Evolutionary conservation across 2,888 invertebrate genomes (phyloP), one percentile per base, ranked within the genome.

Genomic region (Cinara cedri): DNA sequence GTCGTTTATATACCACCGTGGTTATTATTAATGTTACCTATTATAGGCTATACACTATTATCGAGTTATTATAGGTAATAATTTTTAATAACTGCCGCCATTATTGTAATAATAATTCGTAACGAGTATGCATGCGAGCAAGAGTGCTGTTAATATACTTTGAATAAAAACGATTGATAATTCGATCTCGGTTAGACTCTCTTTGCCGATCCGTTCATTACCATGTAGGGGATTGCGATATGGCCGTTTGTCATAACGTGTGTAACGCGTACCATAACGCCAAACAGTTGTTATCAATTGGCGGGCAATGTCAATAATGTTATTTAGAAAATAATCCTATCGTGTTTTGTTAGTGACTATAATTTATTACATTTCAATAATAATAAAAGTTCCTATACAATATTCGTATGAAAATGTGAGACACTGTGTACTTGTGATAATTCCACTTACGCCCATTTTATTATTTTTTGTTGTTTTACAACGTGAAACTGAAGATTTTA

Each of bases 141-240:
- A n/a, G n/a, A n/a, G n/a, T n/a, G n/a, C n/a, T n/a, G n/a, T n/a
- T n/a, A n/a, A n/a, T n/a, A n/a, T n/a, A n/a, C n/a, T n/a, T n/a
- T n/a, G n/a, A n/a, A n/a, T n/a, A n/a, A n/a, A n/a, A n/a, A n/a
- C n/a, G n/a, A n/a, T n/a, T n/a, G n/a, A n/a, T n/a, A 49, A 34
- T 63, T 65, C n/a, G 11, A 51, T 57, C 6, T 57, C 44, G 16
- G 24, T 24, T 57, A 8, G n/a, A 0, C 34, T 11, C 57, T 70
- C 2, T 11, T 44, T n/a, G n/a, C 2, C 19, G 24, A 57, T 46
- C 24, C n/a, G 21, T 44, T 24, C 42, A 16, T 71, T 13, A 57
- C 44, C 71, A 24, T 57, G 13, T 66, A 57, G 16, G 55, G 42
- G n/a, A n/a, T n/a, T n/a, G n/a, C n/a, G n/a, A n/a, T 55, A 44